phyloP scores from a whole-genome alignment of 2,113 vertebrate genomes.

The Saimiri boliviensis region DNA sequence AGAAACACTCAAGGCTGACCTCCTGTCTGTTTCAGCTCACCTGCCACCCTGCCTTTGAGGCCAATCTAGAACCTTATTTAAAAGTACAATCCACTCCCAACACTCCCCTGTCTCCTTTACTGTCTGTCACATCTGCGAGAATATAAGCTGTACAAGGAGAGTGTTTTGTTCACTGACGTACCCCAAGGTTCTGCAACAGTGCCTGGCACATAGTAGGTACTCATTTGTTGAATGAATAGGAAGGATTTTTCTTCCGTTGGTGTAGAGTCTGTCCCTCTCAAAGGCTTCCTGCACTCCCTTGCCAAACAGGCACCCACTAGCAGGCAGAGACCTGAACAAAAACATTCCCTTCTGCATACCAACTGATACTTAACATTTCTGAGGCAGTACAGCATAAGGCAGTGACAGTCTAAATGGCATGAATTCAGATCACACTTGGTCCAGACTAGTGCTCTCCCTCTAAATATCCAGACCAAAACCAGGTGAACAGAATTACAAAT shows the following conservation, averaged over 20 bases:
- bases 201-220: neutral
- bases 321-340: slow-evolving; percentile 61
- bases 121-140: neutral
- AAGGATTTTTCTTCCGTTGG: slow-evolving; percentile 32
- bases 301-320: slow-evolving; percentile 74
- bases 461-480: slow-evolving; percentile 55
- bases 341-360: neutral
- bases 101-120: neutral
- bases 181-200: neutral
- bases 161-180: neutral
- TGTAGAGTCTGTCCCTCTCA: slow-evolving; percentile 41
- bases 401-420: slow-evolving; percentile 37
- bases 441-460: slow-evolving; percentile 55
- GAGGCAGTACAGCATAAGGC: slow-evolving; percentile 37
- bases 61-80: neutral
- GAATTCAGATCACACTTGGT: slow-evolving; percentile 55
- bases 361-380: slow-evolving; percentile 57
- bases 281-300: slow-evolving; percentile 58
- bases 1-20: neutral
- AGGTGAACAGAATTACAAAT: slow-evolving; percentile 26
- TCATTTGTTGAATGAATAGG: neutral
- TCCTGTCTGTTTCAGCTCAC: neutral
- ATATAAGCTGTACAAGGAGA: neutral
- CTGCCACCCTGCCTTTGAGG: neutral
- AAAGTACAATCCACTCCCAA: neutral